Evolutionary conservation across 2,797 vertebrate genomes (phyloP).

Genomic region (Lepus townsendii): DNA sequence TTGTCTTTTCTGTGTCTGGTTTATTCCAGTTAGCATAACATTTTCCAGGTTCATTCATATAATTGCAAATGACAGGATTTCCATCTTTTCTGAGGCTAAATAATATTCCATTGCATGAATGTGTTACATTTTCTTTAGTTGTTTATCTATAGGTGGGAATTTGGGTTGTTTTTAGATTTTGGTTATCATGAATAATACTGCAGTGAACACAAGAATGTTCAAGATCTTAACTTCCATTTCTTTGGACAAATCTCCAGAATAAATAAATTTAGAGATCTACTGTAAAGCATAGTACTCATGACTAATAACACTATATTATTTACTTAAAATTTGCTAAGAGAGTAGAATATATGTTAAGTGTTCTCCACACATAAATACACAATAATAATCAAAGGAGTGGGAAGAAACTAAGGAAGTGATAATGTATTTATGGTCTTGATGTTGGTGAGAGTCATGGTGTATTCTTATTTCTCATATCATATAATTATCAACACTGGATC

Average conservation of each 20-base stretch:
- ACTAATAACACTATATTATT: neutral
- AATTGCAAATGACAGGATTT: neutral
- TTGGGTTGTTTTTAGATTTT: neutral
- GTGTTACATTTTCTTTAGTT: neutral
- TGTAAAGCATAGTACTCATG: neutral
- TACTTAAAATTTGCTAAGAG: neutral
- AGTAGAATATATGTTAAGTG: neutral
- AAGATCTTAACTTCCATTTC: neutral
- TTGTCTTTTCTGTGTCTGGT: neutral
- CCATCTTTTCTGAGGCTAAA: neutral
- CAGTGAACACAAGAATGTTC: neutral
- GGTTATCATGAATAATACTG: neutral
- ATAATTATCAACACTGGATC: neutral
- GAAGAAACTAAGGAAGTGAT: neutral
- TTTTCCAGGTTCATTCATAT: neutral
- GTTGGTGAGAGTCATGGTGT: neutral
- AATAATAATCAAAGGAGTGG: neutral
- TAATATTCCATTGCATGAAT: neutral
- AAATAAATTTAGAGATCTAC: neutral
- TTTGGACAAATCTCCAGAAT: neutral
- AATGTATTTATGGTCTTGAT: neutral
- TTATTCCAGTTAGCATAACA: neutral
- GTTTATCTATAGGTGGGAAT: neutral
- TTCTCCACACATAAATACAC: neutral
- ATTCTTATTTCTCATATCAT: neutral